Percentiles rank a stretch among this genome's conserved stretches.
phyloP scores from a whole-genome alignment of 2,113 vertebrate genomes.

The Pseudolaguvia tuberculata region DNA sequence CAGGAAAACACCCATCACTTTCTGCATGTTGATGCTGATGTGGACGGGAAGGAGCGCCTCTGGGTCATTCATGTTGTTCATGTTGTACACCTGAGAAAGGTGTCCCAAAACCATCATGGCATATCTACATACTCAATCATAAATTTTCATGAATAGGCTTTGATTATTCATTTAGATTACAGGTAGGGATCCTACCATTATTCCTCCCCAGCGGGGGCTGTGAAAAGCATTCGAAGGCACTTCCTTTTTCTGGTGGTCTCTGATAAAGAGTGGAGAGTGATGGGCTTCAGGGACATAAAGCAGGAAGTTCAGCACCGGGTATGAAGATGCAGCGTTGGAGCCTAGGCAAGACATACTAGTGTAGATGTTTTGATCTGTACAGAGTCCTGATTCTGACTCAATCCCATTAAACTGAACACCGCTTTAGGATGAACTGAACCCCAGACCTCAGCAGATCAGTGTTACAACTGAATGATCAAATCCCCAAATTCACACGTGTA shows the following conservation, averaged over 20 bases:
- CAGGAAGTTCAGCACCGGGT: constrained; percentile 91
- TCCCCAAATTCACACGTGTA: too few species aligned
- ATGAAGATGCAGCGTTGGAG: constrained; percentile 87
- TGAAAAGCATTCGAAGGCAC: constrained; percentile 89
- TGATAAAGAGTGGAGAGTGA: constrained; percentile 86
- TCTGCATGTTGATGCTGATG: constrained; percentile 81
- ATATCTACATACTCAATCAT: too few species aligned
- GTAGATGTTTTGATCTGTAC: too few species aligned
- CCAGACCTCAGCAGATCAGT: too few species aligned
- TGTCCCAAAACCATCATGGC: too few species aligned
- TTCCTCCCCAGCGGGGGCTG: constrained; percentile 94
- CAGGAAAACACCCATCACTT: constrained; percentile 93
- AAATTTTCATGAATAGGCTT: too few species aligned
- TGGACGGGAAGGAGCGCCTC: constrained; percentile 67
- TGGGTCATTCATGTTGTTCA: constrained; percentile 68
- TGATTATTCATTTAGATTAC: too few species aligned
- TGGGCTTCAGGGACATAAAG: constrained; percentile 86
- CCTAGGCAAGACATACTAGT: constrained; percentile 62
- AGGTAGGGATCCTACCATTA: constrained; percentile 81
- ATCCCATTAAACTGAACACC: too few species aligned
- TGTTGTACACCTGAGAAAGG: constrained; percentile 80
- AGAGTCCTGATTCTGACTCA: too few species aligned
- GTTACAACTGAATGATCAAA: too few species aligned
- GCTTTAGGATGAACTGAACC: too few species aligned
- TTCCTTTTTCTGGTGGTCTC: constrained; percentile 73